Base-by-base conservation (phyloP, 2,113 vertebrate species). In the Sciurus niger region DNA sequence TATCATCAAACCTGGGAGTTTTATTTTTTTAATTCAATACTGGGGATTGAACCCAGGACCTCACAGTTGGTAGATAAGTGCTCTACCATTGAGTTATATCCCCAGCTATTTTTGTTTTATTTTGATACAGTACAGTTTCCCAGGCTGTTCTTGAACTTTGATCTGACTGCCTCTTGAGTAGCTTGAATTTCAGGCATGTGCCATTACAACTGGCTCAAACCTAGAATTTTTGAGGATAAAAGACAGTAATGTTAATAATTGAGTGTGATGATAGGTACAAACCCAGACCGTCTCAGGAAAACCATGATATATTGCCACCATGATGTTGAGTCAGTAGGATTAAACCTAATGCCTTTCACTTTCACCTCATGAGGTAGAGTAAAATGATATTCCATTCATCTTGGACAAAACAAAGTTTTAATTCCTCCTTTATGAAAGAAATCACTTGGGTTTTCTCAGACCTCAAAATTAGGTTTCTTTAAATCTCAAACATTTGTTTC, bases 341-440 rank as follows among this genome's bases (percentile, higher is more conserved):
- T 63, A 65, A 89, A 87, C 53, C n/a, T 51, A 32, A 0, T 46
- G 16, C 58, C 18, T 46, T 60, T 7, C 4, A 48, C 6, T 51
- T 72, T 76, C 4, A 11, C 70, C 48, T 67, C 43, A 6, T 55
- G 79, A 79, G 6, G 70, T 48, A 22, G 48, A 82, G 4, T 48
- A 92, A 85, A 68, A 1, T 13, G 82, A 37, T 63, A 32, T 18
- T n/a, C 18, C 43, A 9, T 65, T 78, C 63, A 60, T 84, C 76
- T 84, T 76, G 74, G 30, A 40, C 17, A 74, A 73, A 25, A 37
- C 28, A 60, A 28, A 67, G 17, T 79, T n/a, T 87, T 82, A 60
- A 80, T 78, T 89, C 22, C 34, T 70, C 58, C 34, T 67, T 94
- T 82, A 53, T 32, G 40, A 84, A 84, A 80, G 40, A 84, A 84